Evolutionary conservation across 2,888 invertebrate species (phyloP), one percentile per base, ranked within the genome.

Genomic region (Trichopria drosophilae): DNA sequence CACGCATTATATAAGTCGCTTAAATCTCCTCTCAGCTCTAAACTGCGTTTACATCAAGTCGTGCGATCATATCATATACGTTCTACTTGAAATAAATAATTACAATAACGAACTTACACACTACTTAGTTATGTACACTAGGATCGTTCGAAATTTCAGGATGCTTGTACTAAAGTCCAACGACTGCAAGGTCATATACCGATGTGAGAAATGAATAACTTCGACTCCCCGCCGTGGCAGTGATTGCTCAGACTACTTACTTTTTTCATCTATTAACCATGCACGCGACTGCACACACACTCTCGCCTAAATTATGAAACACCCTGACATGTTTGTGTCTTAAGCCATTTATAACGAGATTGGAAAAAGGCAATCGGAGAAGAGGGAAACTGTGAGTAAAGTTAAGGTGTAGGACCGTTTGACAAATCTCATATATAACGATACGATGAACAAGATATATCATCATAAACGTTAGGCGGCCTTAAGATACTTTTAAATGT

Each of bases 81-180:
- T 58, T 61, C 65, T 70, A 68, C 56, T 68, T 68, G 67, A 64
- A 70, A 72, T 72, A 69, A 72, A 70, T 71, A 66, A 71, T 66
- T 66, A 68, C 59, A 43, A 51, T 47, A 59, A 58, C 49, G 49
- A 51, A 35, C 54, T 55, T 56, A 57, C 39, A 44, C 49, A 41
- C 59, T 63, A 65, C 64, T 67, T 71, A 69, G 56, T 67, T 73
- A 72, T 73, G 46, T 73, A 73, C 72, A 73, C 61, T 71, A 55
- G 13, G 20, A 52, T 49, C 53, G 28, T 22, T 43, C n/a, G 36
- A 22, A 51, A 53, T 49, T 53, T 20, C 52, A 47, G 51, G 51
- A 53, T 53, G 39, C 50, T 53, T 55, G 52, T 51, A 53, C 53
- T 47, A 51, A 53, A 41, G 46, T 56, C 46, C 36, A 45, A 37